phyloP scores from a whole-genome alignment of 2,113 vertebrate species.

The Poeciliopsis occidentalis region DNA sequence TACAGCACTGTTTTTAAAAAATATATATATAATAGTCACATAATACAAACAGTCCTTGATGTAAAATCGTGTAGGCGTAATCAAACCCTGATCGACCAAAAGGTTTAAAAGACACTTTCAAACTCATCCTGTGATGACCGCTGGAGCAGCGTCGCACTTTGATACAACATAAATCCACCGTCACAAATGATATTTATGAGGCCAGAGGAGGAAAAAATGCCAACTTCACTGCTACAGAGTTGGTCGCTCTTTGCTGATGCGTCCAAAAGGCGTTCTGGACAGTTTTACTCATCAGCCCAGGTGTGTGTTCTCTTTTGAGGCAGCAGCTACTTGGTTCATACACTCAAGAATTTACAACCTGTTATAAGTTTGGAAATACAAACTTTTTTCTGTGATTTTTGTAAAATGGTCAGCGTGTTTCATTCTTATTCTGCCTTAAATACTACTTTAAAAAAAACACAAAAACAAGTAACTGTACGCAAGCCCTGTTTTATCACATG shows the following conservation, averaged over 20 bases:
- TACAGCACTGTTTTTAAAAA: not conserved
- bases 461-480: not conserved
- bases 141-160: too few species aligned
- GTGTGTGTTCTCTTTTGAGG: not conserved
- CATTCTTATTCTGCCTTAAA: too few species aligned
- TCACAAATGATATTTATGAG: not conserved
- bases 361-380: too few species aligned
- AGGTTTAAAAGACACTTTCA: not conserved
- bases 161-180: too few species aligned
- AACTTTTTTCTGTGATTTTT: too few species aligned
- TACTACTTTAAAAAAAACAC: too few species aligned
- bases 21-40: not conserved
- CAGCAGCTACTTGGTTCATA: not conserved
- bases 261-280: not conserved
- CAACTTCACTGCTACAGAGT: not conserved
- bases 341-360: not conserved
- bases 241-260: not conserved
- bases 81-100: not conserved
- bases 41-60: not conserved
- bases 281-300: not conserved
- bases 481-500: not conserved
- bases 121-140: not conserved
- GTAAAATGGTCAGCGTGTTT: too few species aligned
- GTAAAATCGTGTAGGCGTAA: not conserved
- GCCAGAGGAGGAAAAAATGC: not conserved